phyloP scores from a whole-genome alignment of 2,797 vertebrate genomes.

The Danionella dracula region DNA sequence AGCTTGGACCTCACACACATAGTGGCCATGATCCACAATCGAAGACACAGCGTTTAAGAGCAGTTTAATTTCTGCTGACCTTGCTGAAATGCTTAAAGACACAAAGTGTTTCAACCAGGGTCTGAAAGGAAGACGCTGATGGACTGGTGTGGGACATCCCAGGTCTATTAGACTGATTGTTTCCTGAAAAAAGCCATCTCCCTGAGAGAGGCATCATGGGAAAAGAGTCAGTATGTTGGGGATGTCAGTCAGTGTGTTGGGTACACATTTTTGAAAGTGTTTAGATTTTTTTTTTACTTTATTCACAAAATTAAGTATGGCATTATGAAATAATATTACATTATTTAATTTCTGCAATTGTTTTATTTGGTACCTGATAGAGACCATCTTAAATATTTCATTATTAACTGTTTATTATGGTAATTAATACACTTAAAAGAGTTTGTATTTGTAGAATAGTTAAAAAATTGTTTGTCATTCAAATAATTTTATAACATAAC shows the following conservation, averaged over 20 bases:
- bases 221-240: background rate
- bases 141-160: background rate
- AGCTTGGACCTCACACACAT: constrained; percentile 85
- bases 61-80: background rate
- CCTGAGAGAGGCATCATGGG: background rate
- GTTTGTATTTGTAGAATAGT: too few species aligned
- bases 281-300: background rate
- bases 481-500: too few species aligned
- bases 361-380: too few species aligned
- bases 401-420: too few species aligned
- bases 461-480: too few species aligned
- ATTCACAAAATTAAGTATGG: background rate
- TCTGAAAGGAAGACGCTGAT: background rate
- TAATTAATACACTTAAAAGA: too few species aligned
- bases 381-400: too few species aligned
- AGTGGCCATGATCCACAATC: constrained; percentile 82
- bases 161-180: background rate
- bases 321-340: background rate
- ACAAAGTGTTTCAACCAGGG: background rate
- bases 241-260: background rate
- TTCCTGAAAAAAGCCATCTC: background rate
- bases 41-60: constrained; percentile 70
- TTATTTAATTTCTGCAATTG: too few species aligned
- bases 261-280: background rate
- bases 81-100: background rate